Conservation (phyloP, 2,113 vertebrate genomes). For the Pipra filicauda region DNA sequence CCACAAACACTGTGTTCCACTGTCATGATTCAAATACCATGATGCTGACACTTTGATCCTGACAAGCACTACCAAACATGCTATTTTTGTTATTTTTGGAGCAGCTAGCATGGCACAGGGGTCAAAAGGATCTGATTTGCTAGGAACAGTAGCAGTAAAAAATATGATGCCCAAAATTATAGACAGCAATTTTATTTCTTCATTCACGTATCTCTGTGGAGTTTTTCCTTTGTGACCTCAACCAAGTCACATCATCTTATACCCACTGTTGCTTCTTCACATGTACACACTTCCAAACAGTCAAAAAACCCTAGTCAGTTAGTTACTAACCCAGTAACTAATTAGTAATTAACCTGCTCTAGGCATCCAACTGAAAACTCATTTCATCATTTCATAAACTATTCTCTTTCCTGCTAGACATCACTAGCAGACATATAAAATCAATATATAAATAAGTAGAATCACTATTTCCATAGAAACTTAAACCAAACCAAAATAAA, state of each 20-base stretch:
- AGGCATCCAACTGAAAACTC: background rate
- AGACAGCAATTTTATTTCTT: background rate
- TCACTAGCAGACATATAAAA: background rate
- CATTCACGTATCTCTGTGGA: background rate
- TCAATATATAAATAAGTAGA: background rate
- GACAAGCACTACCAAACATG: background rate
- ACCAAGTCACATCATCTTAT: background rate
- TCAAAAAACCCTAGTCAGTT: background rate
- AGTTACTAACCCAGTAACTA: background rate
- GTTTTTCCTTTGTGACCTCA: background rate
- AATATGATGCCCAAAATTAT: background rate
- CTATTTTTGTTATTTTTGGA: background rate
- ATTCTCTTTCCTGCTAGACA: background rate
- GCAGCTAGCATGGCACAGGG: fast-evolving
- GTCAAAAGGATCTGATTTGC: background rate
- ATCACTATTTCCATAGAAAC: background rate
- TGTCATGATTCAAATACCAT: fast-evolving
- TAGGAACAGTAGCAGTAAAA: background rate
- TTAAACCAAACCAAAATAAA: background rate
- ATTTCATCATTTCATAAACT: background rate
- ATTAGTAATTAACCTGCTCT: background rate
- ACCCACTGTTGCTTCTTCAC: background rate
- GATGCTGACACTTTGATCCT: background rate
- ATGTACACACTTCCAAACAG: fast-evolving
- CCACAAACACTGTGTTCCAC: background rate